Base-by-base conservation (phyloP, 2,797 vertebrate genomes). In the Pyrocephalus nanus region DNA sequence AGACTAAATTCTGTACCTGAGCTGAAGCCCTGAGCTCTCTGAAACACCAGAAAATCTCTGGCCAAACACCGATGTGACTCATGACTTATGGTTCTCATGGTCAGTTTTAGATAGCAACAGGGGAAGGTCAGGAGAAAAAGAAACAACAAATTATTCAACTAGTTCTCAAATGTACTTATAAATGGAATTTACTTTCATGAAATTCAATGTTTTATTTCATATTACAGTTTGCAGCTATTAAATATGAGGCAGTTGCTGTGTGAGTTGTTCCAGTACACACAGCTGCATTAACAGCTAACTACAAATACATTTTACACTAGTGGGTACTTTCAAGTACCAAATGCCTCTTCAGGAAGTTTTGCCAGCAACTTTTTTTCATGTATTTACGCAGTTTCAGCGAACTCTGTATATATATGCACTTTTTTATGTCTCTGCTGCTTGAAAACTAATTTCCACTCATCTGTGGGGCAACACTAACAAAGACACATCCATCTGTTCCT, bases 281-380 rank as follows among this genome's bases (percentile, higher is more conserved):
- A 97, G 96, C 94, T 97, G 96, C 91, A 79, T 96, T 96, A 96
- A 95, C 89, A 97, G 84, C 95, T 93, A 96, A 91, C 92, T 88
- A 83, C 86, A 93, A 90, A 92, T 88, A 95, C 84, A 86, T 91
- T 96, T 96, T 88, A 95, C 82, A 88, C 75, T 88, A 36, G 71
- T 43, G 73, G 36, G 65, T 65, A 62, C 81, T 96, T 95, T 94
- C 30, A 92, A 95, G 84, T 91, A 94, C 86, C 38, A 96, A 96
- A 96, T 84, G 89, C 65, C 73, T 95, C 82, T 82, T 93, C 67
- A 87, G 83, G 54, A 95, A 93, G 88, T 86, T 94, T 93, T 79
- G 96, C 82, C 55, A 94, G 71, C 27, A 92, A 72, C 23, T 36
- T 95, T 95, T 93, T 94, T 93, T 89, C 45, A 90, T 30, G 7